phyloP scores from a whole-genome alignment of 2,797 vertebrate species.

The Lates japonicus region DNA sequence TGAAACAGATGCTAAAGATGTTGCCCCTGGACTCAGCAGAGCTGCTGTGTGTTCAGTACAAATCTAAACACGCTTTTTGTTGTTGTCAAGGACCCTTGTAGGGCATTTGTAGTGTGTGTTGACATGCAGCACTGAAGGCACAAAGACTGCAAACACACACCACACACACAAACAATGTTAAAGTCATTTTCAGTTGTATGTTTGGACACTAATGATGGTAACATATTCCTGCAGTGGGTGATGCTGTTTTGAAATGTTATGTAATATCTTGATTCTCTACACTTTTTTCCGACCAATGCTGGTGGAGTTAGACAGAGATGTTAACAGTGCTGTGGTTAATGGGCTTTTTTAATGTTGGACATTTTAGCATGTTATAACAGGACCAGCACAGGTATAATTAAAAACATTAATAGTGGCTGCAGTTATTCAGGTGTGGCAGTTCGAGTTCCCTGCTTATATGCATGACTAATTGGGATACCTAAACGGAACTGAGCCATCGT shows the following conservation, averaged over 20 bases:
- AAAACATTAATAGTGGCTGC: slow-evolving; percentile 41
- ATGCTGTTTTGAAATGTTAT: slow-evolving; percentile 27
- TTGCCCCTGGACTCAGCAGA: slow-evolving; percentile 29
- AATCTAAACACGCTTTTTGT: slow-evolving; percentile 30
- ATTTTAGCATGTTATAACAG: slow-evolving; percentile 47
- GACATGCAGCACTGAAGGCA: slow-evolving; percentile 17
- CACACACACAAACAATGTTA: slow-evolving; percentile 14
- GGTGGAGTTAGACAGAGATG: slow-evolving; percentile 22
- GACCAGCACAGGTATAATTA: slow-evolving; percentile 21
- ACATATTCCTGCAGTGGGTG: slow-evolving; percentile 25
- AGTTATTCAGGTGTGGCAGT: slow-evolving; percentile 36
- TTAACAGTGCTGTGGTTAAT: slow-evolving; percentile 30
- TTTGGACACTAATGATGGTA: slow-evolving; percentile 51
- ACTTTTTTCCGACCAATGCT: slow-evolving; percentile 1
- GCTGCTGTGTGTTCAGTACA: slow-evolving; percentile 17
- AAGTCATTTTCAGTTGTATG: slow-evolving; percentile 21
- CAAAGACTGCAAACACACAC: slow-evolving; percentile 20
- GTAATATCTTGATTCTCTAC: slow-evolving; percentile 4
- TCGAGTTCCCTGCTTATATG: slow-evolving; percentile 19
- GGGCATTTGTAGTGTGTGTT: slow-evolving; percentile 31
- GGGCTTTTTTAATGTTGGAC: slow-evolving; percentile 41
- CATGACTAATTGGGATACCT: neutral
- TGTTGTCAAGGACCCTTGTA: slow-evolving; percentile 42
- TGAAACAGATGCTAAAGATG: slow-evolving; percentile 54
- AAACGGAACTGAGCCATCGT: slow-evolving; percentile 17